Conservation (phyloP, 2,888 invertebrate species). For the Hydrotaea diabolus region DNA sequence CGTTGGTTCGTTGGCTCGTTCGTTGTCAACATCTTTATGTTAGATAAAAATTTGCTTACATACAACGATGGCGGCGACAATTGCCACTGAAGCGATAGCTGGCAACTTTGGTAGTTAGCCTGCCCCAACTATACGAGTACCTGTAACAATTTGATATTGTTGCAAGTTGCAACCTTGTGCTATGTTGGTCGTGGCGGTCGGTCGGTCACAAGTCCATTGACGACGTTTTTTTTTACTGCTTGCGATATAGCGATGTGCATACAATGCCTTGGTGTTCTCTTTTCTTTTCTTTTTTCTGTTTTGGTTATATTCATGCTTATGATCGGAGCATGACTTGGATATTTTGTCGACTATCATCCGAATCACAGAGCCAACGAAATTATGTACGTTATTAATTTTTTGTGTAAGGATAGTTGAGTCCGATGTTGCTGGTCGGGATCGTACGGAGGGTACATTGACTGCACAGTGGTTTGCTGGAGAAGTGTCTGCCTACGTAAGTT, state of each 20-base stretch:
- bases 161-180: conserved; percentile 46
- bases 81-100: not conserved
- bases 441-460: not conserved
- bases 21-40: conserved; percentile 64
- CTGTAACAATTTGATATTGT: conserved; percentile 32
- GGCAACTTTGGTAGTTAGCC: conserved; percentile 20
- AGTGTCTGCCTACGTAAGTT: too few relatives aligned
- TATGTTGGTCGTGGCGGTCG: conserved; percentile 34
- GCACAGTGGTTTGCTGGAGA: too few relatives aligned
- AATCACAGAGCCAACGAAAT: conserved; percentile 41
- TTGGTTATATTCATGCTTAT: conserved; percentile 49
- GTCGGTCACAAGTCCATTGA: conserved; percentile 25
- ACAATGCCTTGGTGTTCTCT: too few relatives aligned
- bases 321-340: conserved; percentile 47
- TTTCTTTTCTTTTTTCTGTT: not conserved
- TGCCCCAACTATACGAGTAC: conserved; percentile 19
- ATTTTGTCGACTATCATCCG: conserved; percentile 23
- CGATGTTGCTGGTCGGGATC: not conserved
- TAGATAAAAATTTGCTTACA: conserved; percentile 63
- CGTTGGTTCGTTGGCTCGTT: conserved; percentile 33
- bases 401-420: not conserved
- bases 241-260: too few relatives aligned
- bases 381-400: conserved; percentile 59
- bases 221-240: not conserved
- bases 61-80: conserved; percentile 24